A percentile compares a stretch with the other conserved stretches of the same genome.
Evolutionary conservation across 2,888 invertebrate genomes (phyloP).

Genomic region (Sphaerophoria rueppellii): DNA sequence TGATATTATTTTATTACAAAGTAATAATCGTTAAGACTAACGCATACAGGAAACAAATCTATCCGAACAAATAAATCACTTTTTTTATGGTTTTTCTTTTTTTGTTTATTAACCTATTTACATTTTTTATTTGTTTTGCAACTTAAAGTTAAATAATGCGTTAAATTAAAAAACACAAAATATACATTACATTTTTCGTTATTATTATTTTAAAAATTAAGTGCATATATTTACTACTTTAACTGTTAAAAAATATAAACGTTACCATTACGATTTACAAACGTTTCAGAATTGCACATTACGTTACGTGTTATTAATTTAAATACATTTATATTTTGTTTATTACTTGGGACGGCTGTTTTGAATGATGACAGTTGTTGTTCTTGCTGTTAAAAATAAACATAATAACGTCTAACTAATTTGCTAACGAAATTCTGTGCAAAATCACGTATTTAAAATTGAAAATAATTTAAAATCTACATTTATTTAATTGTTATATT

Average conservation of each 20-base stretch:
- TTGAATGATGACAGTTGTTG: constrained; percentile 55
- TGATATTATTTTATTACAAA: constrained; percentile 46
- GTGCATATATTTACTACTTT: background rate
- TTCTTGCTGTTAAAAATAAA: constrained; percentile 30
- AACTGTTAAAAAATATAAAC: constrained; percentile 17
- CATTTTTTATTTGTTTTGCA: constrained; percentile 22
- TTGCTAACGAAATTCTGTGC: constrained; percentile 63
- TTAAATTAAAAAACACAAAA: constrained; percentile 16
- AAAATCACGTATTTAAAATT: constrained; percentile 61
- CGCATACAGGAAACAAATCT: constrained; percentile 27
- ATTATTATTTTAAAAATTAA: constrained; percentile 33
- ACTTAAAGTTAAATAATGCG: constrained; percentile 40
- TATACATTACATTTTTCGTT: constrained; percentile 41
- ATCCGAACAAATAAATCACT: background rate
- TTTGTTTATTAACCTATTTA: constrained; percentile 1
- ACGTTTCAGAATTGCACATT: constrained; percentile 63
- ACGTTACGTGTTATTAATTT: constrained; percentile 26
- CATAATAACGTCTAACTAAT: constrained; percentile 44
- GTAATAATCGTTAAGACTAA: constrained; percentile 52
- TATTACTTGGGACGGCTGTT: constrained; percentile 71
- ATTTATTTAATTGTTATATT: constrained; percentile 56
- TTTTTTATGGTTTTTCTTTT: constrained; percentile 52
- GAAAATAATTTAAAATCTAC: constrained; percentile 63
- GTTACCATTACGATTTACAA: constrained; percentile 38
- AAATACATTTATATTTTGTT: constrained; percentile 48